Evolutionary conservation across 2,113 vertebrate species (phyloP), one percentile per base, ranked within the genome.

Genomic region (Pelusios castaneus): DNA sequence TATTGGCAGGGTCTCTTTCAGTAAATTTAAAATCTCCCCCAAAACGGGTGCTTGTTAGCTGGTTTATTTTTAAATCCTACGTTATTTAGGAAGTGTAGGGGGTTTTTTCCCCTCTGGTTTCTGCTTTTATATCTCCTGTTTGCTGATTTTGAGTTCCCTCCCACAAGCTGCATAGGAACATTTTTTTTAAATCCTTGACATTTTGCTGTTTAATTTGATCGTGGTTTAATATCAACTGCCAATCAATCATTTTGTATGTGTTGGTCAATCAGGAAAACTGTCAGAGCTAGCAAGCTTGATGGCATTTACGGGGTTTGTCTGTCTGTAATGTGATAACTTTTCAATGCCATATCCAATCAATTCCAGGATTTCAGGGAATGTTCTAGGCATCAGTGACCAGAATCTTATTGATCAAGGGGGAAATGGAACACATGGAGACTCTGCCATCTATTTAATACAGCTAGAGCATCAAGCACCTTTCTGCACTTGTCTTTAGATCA

Each of bases 81-180:
- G 4, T 73, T 60, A 52, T 6, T 84, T 10, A 25, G 55, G 29
- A 31, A 43, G 3, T 34, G 5, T 38, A n/a, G 14, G 58, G 3
- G 3, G 0, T 8, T 13, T 19, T 51, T 27, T 34, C 17, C 17
- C 55, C 84, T 1, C 82, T 77, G 25, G 0, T 1, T 5, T 73
- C 85, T 78, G 25, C 34, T 80, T 49, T 79, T 1, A 1, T 2
- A 0, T 13, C 41, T 45, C 41, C 22, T 54, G 21, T 73, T 73
- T 41, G 24, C 22, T 55, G 38, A 19, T 51, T 43, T 41, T 41
- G 31, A 79, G 5, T 75, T 63, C 31, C 45, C 82, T 80, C 87
- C 29, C 80, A 51, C 21, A 27, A 88, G 14, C 52, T 77, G 38
- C 14, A 17, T 29, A 34, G 34, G 94, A 11, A 77, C 49, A 52